A percentile compares a stretch with the other conserved stretches of the same genome.
These are phyloP conservation scores for Tetragonula clypearis DNA, from an alignment of 1,140 invertebrate genomes.

Conservation along the genomic window DNA sequence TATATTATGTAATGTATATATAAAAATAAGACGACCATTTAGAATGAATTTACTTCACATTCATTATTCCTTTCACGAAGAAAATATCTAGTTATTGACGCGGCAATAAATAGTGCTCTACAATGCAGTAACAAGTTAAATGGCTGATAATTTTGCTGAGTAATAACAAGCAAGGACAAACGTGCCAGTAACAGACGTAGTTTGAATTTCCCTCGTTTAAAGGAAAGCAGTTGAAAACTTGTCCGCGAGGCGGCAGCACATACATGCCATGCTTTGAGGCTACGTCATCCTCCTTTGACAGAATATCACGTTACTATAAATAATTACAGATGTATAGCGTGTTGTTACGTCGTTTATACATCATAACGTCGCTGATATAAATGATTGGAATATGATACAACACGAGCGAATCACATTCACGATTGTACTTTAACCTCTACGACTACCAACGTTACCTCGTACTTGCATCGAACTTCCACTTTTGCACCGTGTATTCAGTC, in stretches of 20 bases:
- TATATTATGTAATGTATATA: not conserved
- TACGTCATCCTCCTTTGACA: slow-evolving; percentile 56
- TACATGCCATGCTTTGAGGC: slow-evolving; percentile 42
- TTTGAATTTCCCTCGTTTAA: slow-evolving; percentile 49
- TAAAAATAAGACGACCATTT: not conserved
- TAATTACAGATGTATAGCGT: slow-evolving; percentile 32
- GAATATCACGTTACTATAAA: slow-evolving; percentile 35
- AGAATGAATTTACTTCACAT: not conserved
- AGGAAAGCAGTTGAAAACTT: not conserved
- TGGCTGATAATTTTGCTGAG: slow-evolving; percentile 50
- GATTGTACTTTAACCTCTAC: slow-evolving; percentile 53
- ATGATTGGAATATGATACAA: not conserved
- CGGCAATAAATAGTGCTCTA: not conserved
- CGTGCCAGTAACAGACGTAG: not conserved
- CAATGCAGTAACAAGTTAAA: not conserved
- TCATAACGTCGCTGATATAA: not conserved
- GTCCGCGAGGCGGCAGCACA: slow-evolving; percentile 53
- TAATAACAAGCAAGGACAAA: slow-evolving; percentile 51
- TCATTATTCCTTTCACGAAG: too few relatives aligned
- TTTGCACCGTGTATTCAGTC: not conserved
- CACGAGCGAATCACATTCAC: not conserved
- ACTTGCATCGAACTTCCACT: slow-evolving; percentile 18
- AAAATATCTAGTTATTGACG: not conserved
- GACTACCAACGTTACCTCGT: not conserved
- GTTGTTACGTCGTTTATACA: slow-evolving; percentile 49